Base-by-base conservation (phyloP, 2,113 vertebrate genomes). In the Odocoileus virginianus region DNA sequence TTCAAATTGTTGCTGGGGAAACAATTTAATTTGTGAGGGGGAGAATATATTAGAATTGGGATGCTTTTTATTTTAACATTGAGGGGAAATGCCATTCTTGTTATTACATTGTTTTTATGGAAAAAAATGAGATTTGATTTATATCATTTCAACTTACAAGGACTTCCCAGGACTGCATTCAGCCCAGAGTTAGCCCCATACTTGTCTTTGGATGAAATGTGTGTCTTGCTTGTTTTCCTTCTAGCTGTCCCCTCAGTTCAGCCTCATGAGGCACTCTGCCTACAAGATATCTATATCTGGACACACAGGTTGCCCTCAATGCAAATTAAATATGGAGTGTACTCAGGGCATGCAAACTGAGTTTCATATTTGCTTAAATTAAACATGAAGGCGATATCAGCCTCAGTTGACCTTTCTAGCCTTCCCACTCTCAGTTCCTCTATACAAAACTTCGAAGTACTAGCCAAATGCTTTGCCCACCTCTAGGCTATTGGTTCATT, bases 311-410 rank as follows among this genome's bases (percentile, higher is more conserved):
- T 19, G 21, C 50, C 36, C 33, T 95, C 3, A 3, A 86, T 92
- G 97, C 94, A 98, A 97, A 97, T 94, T 61, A 84, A 93, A 76
- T 13, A 45, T 52, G 60, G 64, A 81, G 43, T 88, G 5, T 87
- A 67, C 81, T 94, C 52, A n/a, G 85, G 47, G 2, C 54, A 96
- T 93, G 96, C 96, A 97, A 94, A 97, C 43, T 86, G 45, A 90
- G 89, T 88, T 52, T 92, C 61, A 33, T 78, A 95, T 97, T 97
- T 98, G 89, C 47, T 92, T 94, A 95, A 91, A 74, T 88, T 52
- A 95, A 96, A 78, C 58, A 82, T 45, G 33, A 88, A 94, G n/a
- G 87, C 54, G 82, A 16, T 15, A 19, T 15, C 95, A 78, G 67
- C 85, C n/a, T 91, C 82, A 85, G 85, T 50, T 87, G 61, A 92